Evolutionary conservation across 2,888 invertebrate species (phyloP), one percentile per base, ranked within the genome.

Genomic region (Metalampra italica): DNA sequence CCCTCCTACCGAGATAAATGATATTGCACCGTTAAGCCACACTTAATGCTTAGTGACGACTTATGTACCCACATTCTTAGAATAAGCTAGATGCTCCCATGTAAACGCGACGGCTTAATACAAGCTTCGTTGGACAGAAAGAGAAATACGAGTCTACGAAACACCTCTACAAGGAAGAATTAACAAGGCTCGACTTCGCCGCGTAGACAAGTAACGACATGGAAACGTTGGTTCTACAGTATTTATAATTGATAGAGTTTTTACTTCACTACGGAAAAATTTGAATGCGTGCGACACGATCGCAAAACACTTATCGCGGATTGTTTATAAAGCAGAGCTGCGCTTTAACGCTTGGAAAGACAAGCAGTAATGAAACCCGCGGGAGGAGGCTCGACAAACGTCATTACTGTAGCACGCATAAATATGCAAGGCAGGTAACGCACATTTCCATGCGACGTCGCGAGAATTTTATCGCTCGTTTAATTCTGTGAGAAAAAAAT

Each of bases 351-450:
- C 66, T 62, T 61, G 57, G 64, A 61, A 70, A 79, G 79, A 77
- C 77, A 71, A 74, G 74, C 72, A 59, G 75, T 86, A 86, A 86
- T 86, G 83, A 84, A 82, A 79, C 74, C 72, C 64, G 71, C 70
- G 70, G 68, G 64, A 57, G 70, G 64, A 74, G 75, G 74, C 79
- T 81, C 83, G 71, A 77, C 86, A 86, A 88, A 86, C 82, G 84
- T 89, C 87, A 89, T 89, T 88, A 89, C 86, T 72, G 73, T 73
- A 79, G 70, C 78, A 82, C 85, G 78, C 84, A 88, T 89, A 88
- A 89, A 86, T 88, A 89, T 89, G 89, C 89, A 88, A 83, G 89
- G 78, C 89, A 87, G 87, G 89, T 88, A 84, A 87, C 86, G 87
- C 83, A 88, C 87, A 88, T 89, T 89, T 89, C 87, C 87, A 87